Conservation (phyloP, 1,140 invertebrate genomes). For the Gonioctena quinquepunctata region DNA sequence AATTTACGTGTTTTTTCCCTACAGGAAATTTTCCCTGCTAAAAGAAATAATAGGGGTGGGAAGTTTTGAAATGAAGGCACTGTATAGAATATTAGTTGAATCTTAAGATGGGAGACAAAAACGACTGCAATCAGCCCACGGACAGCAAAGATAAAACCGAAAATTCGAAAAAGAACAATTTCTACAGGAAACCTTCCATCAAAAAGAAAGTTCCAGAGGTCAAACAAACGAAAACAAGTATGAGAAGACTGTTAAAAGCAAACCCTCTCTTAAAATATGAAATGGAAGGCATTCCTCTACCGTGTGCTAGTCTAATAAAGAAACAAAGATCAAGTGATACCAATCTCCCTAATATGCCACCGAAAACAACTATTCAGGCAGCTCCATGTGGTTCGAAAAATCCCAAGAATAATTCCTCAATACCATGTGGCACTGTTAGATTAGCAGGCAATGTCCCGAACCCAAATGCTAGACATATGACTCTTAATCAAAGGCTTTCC, state of each 20-base stretch:
- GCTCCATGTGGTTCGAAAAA: too few species aligned
- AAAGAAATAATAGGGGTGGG: too few species aligned
- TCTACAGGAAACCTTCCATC: conserved; percentile 14
- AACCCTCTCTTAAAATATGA: conserved; percentile 42
- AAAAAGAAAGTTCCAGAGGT: conserved; percentile 34
- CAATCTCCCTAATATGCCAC: too few species aligned
- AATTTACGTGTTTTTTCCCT: too few species aligned
- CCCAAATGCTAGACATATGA: background rate
- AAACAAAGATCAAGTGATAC: too few species aligned
- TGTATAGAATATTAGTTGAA: too few species aligned
- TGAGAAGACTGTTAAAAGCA: conserved; percentile 41
- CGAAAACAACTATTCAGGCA: background rate
- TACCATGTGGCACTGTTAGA: background rate
- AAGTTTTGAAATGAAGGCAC: too few species aligned
- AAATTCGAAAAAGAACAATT: conserved; percentile 15
- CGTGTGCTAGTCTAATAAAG: background rate
- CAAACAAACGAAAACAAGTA: conserved; percentile 39
- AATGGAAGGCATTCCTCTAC: conserved; percentile 14
- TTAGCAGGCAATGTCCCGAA: background rate
- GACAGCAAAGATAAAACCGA: background rate
- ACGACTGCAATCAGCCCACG: too few species aligned
- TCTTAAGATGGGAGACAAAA: too few species aligned
- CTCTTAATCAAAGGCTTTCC: background rate
- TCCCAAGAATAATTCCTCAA: background rate
- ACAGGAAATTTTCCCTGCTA: too few species aligned